Evolutionary conservation across 2,888 invertebrate genomes (phyloP).

Genomic region (Flexamia atlantica): DNA sequence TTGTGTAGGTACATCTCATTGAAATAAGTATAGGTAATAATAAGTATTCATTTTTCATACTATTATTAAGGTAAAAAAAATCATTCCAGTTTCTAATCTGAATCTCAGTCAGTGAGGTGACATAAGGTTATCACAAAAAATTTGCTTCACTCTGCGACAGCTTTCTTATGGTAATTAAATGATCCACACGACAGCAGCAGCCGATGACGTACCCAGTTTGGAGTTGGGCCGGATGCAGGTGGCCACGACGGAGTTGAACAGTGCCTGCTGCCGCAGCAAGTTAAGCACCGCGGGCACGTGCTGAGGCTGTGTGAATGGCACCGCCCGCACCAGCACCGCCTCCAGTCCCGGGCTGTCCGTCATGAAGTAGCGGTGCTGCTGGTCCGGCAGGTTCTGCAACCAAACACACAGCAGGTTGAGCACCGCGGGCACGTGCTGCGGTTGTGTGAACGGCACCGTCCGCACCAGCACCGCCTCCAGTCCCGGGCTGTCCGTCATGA

Average conservation of each 20-base stretch:
- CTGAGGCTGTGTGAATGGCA: constrained; percentile 96
- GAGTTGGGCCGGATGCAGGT: constrained; percentile 92
- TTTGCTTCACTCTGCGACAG: too few relatives aligned
- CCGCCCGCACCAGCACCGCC: constrained; percentile 86
- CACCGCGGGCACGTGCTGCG: constrained; percentile 81
- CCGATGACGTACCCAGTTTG: constrained; percentile 81
- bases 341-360: constrained; percentile 88
- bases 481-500: constrained; percentile 89
- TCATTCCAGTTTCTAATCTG: too few relatives aligned
- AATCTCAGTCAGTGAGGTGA: too few relatives aligned
- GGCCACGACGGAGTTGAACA: constrained; percentile 92
- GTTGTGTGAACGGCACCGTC: constrained; percentile 95
- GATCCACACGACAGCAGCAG: too few relatives aligned
- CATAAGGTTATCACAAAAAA: too few relatives aligned
- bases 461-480: constrained; percentile 87
- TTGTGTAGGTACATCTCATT: too few relatives aligned
- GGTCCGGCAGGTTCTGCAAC: constrained; percentile 91
- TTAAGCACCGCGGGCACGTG: constrained; percentile 93
- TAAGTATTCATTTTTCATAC: too few relatives aligned
- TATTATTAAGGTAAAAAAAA: too few relatives aligned
- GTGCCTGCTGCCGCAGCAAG: constrained; percentile 91
- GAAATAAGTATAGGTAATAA: too few relatives aligned
- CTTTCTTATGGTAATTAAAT: too few relatives aligned
- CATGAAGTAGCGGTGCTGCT: constrained; percentile 96
- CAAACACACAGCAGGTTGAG: constrained; percentile 36